Evolutionary conservation across 2,113 vertebrate species (phyloP).

Genomic region (Callithrix jacchus): DNA sequence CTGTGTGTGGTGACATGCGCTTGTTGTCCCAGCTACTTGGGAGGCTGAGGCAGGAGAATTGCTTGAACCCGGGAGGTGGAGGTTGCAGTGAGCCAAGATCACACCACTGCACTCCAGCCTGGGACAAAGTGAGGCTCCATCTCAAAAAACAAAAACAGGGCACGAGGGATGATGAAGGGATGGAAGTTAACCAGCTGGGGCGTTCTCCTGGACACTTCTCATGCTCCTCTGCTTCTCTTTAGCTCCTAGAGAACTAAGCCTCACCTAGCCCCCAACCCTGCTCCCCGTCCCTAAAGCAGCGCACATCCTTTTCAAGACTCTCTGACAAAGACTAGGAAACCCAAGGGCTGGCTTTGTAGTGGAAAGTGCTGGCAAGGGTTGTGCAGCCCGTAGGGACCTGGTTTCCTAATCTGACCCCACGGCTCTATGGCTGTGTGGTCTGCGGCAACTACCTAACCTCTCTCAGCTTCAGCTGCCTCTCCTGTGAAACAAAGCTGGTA

Average conservation of each 20-base stretch:
- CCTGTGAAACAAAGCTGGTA: neutral
- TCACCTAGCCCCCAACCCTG: neutral
- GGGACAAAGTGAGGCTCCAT: too few species aligned
- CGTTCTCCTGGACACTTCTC: neutral
- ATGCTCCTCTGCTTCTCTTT: neutral
- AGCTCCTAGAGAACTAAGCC: neutral
- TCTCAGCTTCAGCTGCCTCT: neutral
- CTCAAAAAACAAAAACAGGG: neutral
- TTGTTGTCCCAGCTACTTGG: too few species aligned
- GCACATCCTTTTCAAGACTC: neutral
- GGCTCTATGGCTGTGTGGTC: neutral
- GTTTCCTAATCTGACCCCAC: neutral
- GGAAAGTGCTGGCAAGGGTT: neutral
- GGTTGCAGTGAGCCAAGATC: too few species aligned
- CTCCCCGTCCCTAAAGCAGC: neutral
- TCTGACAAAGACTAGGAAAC: neutral
- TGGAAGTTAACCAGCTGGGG: neutral
- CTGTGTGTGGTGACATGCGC: too few species aligned
- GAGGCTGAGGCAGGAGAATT: too few species aligned
- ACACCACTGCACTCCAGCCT: too few species aligned
- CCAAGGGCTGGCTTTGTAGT: neutral
- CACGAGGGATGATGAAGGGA: neutral
- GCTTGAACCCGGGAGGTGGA: too few species aligned
- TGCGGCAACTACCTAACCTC: neutral
- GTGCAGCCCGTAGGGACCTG: neutral